Percentiles rank a stretch among this genome's conserved stretches.
Evolutionary conservation across 2,113 vertebrate species (phyloP).

Genomic region (Chrysochloris asiatica): DNA sequence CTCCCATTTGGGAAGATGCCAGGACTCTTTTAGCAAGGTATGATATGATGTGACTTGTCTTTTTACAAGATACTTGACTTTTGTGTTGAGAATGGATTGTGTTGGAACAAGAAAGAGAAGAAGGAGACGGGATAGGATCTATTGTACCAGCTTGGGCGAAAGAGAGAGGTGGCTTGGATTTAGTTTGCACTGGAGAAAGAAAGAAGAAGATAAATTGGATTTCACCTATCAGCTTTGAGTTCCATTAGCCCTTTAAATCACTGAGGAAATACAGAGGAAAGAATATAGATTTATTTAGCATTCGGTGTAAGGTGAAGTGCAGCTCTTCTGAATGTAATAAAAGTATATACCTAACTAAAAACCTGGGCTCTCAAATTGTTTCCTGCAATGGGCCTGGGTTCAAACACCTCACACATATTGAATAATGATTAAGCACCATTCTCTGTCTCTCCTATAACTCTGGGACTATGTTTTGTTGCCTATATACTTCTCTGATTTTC

Average conservation of each 20-base stretch:
- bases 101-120: neutral
- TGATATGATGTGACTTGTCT: neutral
- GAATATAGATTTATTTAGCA: conserved; percentile 18
- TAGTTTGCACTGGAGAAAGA: neutral
- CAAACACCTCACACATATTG: too few relatives aligned
- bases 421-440: too few relatives aligned
- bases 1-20: neutral
- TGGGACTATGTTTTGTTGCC: neutral
- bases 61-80: neutral
- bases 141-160: neutral
- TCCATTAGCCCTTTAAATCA: neutral
- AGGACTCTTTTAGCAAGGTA: neutral
- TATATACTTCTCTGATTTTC: neutral
- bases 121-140: neutral
- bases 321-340: neutral
- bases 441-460: neutral
- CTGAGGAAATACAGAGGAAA: neutral
- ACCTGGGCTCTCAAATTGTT: neutral
- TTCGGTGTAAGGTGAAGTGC: neutral
- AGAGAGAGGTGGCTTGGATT: neutral
- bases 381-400: neutral
- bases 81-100: neutral
- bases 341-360: neutral
- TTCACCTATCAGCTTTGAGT: conserved; percentile 24
- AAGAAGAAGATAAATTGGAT: neutral